Conservation (phyloP, 2,113 vertebrate genomes). For the Melospiza melodia region DNA sequence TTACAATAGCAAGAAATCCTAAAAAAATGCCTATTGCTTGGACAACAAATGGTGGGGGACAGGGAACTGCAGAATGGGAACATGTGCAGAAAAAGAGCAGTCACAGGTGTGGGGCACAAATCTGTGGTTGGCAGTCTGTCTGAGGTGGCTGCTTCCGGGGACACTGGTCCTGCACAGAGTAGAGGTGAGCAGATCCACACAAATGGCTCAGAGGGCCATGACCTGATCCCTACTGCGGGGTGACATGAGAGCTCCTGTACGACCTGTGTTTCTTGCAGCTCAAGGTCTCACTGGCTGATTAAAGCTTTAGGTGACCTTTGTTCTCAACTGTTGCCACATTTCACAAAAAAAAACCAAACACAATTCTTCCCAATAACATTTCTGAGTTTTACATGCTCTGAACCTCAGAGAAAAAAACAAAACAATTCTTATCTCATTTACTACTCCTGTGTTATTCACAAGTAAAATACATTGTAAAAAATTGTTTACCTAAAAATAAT, state of each 20-base stretch:
- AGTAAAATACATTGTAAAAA: too few species aligned
- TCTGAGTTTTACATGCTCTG: too few species aligned
- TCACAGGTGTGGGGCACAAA: accelerated
- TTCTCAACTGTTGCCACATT: too few species aligned
- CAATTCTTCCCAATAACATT: too few species aligned
- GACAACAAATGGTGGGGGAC: not conserved
- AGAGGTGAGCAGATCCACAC: not conserved
- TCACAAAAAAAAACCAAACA: too few species aligned
- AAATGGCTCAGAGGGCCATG: not conserved
- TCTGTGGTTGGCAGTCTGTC: not conserved
- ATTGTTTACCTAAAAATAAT: too few species aligned
- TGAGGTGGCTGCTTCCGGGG: not conserved
- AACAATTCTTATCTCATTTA: too few species aligned
- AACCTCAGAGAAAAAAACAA: too few species aligned
- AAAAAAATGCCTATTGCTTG: not conserved
- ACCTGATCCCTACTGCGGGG: accelerated
- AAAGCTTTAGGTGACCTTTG: not conserved
- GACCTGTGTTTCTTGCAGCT: not conserved
- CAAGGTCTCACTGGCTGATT: not conserved
- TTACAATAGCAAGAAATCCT: not conserved
- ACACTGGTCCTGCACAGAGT: not conserved
- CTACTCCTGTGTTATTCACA: too few species aligned
- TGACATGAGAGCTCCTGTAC: not conserved
- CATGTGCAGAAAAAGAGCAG: not conserved
- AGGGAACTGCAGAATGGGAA: not conserved